Evolutionary conservation across 1,140 invertebrate species (phyloP).

Genomic region (Cotesia chilonis): DNA sequence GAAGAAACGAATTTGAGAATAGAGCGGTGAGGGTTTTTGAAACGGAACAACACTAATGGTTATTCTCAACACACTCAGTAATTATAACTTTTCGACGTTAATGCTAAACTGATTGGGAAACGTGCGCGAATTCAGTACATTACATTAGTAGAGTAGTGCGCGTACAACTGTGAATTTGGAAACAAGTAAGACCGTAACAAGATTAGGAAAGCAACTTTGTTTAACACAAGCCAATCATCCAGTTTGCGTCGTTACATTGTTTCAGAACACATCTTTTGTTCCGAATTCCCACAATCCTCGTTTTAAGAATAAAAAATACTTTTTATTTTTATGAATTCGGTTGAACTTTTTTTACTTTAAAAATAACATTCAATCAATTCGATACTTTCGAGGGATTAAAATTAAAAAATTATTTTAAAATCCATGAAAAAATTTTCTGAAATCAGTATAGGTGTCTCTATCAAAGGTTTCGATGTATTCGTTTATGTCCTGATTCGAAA

Average conservation of each 20-base stretch:
- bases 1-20: conserved; percentile 28
- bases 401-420: too few species aligned
- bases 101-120: conserved; percentile 58
- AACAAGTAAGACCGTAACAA: conserved; percentile 54
- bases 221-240: conserved; percentile 55
- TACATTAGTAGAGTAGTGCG: conserved; percentile 14
- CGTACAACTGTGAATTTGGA: conserved; percentile 50
- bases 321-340: too few species aligned
- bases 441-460: too few species aligned
- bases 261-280: not conserved
- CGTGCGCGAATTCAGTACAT: conserved; percentile 34
- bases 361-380: too few species aligned
- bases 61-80: conserved; percentile 53
- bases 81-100: conserved; percentile 60
- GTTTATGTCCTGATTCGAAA: too few species aligned
- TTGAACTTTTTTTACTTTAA: too few species aligned
- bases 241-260: conserved; percentile 50
- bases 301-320: not conserved
- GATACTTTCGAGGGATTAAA: too few species aligned
- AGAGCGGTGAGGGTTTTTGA: conserved; percentile 36
- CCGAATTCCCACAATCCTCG: not conserved
- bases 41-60: conserved; percentile 46
- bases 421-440: too few species aligned
- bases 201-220: conserved; percentile 61
- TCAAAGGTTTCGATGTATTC: too few species aligned